Percentiles rank a stretch among this genome's conserved stretches.
phyloP scores from a whole-genome alignment of 1,140 invertebrate genomes.

The Battus philenor region DNA sequence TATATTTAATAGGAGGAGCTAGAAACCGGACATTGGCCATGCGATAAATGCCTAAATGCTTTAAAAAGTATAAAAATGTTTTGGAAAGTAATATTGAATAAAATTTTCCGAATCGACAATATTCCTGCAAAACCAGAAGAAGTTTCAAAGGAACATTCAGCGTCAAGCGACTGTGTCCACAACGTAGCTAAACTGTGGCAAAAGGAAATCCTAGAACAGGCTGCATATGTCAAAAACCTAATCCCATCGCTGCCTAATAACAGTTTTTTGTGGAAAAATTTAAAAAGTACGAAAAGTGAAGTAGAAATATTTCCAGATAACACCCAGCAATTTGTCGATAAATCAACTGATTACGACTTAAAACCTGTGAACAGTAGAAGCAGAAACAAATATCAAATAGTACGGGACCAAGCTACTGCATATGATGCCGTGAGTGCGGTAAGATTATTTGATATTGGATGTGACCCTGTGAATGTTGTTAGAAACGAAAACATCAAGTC shows the following conservation, averaged over 20 bases:
- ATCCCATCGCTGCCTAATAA: constrained; percentile 13
- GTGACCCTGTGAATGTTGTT: constrained; percentile 23
- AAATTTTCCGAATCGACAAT: constrained; percentile 47
- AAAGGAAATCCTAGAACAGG: constrained; percentile 47
- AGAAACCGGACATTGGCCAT: constrained; percentile 63
- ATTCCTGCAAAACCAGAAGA: constrained; percentile 26
- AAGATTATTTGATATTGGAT: constrained; percentile 21
- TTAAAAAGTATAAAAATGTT: constrained; percentile 64
- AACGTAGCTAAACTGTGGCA: constrained; percentile 45
- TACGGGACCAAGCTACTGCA: constrained; percentile 22
- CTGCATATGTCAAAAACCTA: constrained; percentile 42
- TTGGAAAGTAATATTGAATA: constrained; percentile 61
- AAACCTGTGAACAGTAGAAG: not conserved
- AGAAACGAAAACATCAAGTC: constrained; percentile 22
- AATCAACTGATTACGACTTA: not conserved
- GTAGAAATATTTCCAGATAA: not conserved
- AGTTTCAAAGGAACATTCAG: constrained; percentile 20
- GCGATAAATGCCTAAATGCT: constrained; percentile 55
- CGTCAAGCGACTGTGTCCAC: constrained; percentile 27
- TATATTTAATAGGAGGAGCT: constrained; percentile 65
- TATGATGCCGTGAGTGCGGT: constrained; percentile 3
- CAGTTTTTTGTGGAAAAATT: constrained; percentile 1
- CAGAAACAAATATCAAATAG: constrained; percentile 21
- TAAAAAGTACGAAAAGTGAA: not conserved
- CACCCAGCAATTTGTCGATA: not conserved